Base-by-base conservation (phyloP, 2,113 vertebrate genomes). In the Dasyprocta punctata region DNA sequence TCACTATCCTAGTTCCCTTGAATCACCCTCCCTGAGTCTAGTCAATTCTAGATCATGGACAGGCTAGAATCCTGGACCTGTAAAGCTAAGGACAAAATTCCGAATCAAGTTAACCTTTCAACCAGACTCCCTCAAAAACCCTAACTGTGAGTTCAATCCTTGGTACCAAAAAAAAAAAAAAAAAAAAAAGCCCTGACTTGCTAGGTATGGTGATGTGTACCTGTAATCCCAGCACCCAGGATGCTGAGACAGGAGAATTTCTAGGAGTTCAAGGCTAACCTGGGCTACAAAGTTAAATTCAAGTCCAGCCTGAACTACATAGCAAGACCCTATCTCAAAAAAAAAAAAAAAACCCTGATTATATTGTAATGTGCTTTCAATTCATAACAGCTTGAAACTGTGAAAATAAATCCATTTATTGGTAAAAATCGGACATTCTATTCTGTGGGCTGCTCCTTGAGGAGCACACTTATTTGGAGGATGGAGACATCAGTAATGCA, bases 391-490 rank as follows among this genome's bases (percentile, higher is more conserved):
- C 65, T 89, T 69, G 26, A 94, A 85, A 69, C 47, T 89, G 56
- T 89, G 94, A 83, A 92, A 94, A 94, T 81, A 93, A 78, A 65
- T 86, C 54, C 19, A 95, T 82, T 92, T 89, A n/a, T 28, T 60
- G 78, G 36, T 65, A 47, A 90, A 96, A 91, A 24, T 80, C 36
- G 78, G 65, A 58, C 38, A 61, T 38, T 33, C 38, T 89, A 82
- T 24, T 89, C 90, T 71, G 41, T 86, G 65, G 17, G 17, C 2
- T 71, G 13, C 54, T 94, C 26, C 67, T 33, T 69, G 61, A 83
- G 19, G 78, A 88, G 77, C 20, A 85, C 33, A 47, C 63, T 82
- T 92, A 71, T 71, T 77, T 94, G 26, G 49, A 16, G 38, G 47
- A 56, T 73, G 8, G 5, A 3, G n/a, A 87, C 7, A 60, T 81